phyloP scores from a whole-genome alignment of 1,140 invertebrate genomes.

The Zaprionus ornatus region DNA sequence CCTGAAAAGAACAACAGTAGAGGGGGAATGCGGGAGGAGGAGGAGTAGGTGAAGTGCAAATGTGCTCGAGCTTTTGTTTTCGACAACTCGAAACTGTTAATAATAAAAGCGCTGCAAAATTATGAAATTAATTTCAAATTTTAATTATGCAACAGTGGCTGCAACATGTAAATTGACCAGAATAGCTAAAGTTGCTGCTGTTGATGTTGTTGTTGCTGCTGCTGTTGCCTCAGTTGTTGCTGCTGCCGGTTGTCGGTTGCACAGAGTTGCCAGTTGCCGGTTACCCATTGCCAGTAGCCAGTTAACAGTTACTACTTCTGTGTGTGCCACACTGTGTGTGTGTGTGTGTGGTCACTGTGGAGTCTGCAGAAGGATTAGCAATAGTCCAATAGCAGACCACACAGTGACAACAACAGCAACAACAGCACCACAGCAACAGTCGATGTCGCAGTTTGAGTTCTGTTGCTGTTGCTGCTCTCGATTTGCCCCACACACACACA shows the following conservation, averaged over 20 bases:
- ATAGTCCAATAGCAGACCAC: conserved; percentile 20
- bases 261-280: conserved; percentile 1
- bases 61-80: conserved; percentile 56
- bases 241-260: conserved; percentile 7
- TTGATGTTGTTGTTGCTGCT: neutral
- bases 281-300: neutral
- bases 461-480: neutral
- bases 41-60: conserved; percentile 13
- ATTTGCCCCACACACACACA: conserved; percentile 4
- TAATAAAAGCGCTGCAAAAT: conserved; percentile 70
- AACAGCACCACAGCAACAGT: neutral
- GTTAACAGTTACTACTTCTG: neutral
- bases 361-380: conserved; percentile 32
- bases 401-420: conserved; percentile 11
- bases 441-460: conserved; percentile 1
- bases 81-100: conserved; percentile 60
- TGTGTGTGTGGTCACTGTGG: conserved; percentile 28
- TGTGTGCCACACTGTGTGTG: conserved; percentile 2
- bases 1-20: conserved; percentile 3
- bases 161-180: conserved; percentile 68
- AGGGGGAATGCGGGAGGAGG: neutral
- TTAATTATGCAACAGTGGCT: conserved; percentile 78
- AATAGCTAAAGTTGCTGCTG: conserved; percentile 31
- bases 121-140: conserved; percentile 80
- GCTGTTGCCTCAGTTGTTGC: conserved; percentile 1